These are phyloP conservation scores for Pseudorasbora parva DNA, from an alignment of 2,113 vertebrate genomes.

Conservation along the genomic window DNA sequence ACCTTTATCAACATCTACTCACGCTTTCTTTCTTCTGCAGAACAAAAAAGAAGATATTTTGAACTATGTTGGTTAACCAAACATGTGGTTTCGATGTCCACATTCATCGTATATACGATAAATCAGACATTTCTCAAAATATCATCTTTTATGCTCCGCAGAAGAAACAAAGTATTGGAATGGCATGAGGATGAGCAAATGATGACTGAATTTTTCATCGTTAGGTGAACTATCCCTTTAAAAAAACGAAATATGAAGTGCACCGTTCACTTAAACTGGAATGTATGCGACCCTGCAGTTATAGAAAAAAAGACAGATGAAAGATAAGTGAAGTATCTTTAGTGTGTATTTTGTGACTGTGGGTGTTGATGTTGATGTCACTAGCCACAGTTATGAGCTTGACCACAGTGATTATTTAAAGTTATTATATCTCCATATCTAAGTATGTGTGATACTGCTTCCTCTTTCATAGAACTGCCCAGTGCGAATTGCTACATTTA, in stretches of 20 bases:
- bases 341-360: conserved; percentile 7
- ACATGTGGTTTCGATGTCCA: neutral
- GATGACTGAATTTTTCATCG: neutral
- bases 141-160: neutral
- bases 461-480: conserved; percentile 8
- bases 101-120: neutral
- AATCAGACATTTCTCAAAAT: too few relatives aligned
- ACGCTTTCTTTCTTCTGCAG: neutral
- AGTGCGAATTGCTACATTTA: conserved; percentile 3
- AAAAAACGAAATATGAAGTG: neutral
- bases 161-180: neutral
- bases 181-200: neutral
- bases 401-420: conserved; percentile 26
- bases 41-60: neutral
- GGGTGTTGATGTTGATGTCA: conserved; percentile 33
- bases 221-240: neutral
- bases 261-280: neutral
- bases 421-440: conserved; percentile 6
- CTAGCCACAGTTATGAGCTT: conserved; percentile 19
- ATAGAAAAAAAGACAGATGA: neutral
- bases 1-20: neutral
- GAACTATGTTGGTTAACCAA: neutral
- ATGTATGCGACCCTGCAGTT: neutral
- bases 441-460: conserved; percentile 10
- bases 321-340: neutral